Evolutionary conservation across 1,140 invertebrate species (phyloP), one percentile per base, ranked within the genome.

Genomic region (Drosophila nigromelanica): DNA sequence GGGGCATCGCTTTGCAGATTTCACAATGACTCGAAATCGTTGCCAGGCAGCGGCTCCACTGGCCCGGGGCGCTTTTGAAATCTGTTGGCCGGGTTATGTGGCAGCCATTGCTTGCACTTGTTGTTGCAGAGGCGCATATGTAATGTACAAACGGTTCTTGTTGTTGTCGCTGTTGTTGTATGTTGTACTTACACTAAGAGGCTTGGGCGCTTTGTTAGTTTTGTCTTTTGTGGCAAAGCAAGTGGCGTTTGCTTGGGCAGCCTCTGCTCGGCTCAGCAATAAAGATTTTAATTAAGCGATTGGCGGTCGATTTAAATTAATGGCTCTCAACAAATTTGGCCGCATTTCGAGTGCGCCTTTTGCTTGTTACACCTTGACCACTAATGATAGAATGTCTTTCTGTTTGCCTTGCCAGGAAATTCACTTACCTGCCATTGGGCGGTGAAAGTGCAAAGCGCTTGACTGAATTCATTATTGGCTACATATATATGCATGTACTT

Each of bases 261-360:
- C 39, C 21, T 68, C 40, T 15, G 61, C 68, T 37, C 37, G 33
- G 68, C 59, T 68, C 73, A 47, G 70, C 73, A 87, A 87, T 76
- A 79, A 73, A 87, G 82, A 87, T 89, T 87, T 87, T 89, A 89
- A 87, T 87, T 89, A 87, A 71, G 51, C 83, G 82, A 87, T 87
- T 87, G 81, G 47, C 63, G 12, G 47, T 21, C 35, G 66, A 59
- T 79, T 54, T 67, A 56, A 82, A 78, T 82, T 56, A 73, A 80
- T 82, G 72, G 59, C 56, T 30, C 37, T 30, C 63, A 54, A 66
- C 42, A 66, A 55, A 51, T 62, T 60, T 47, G 72, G 30, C 47
- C 56, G 37, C 51, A 69, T 60, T 70, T 43, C 48, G 55, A 50
- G 51, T 61, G 61, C 55, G 73, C 51, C 52, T 61, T 61, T 63